Evolutionary conservation across 2,113 vertebrate genomes (phyloP).

Genomic region (Vulpes ferrilata): DNA sequence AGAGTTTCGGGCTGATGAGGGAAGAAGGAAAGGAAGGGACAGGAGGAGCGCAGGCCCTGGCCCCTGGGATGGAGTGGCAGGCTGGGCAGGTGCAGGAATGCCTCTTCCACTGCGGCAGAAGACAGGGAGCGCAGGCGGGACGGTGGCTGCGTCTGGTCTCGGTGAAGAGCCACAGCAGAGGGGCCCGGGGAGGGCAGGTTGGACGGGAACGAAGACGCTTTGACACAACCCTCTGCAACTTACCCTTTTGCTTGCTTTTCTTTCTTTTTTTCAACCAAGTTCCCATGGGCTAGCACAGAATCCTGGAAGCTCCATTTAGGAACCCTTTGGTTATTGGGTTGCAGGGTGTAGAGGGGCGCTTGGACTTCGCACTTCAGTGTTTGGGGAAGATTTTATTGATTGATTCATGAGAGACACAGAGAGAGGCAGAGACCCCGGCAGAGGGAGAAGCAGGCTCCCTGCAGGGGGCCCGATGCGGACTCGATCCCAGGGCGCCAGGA

Average conservation of each 20-base stretch:
- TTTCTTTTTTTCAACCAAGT: background rate
- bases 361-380: background rate
- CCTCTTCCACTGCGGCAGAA: background rate
- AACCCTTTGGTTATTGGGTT: background rate
- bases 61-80: background rate
- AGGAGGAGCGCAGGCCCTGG: background rate
- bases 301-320: background rate
- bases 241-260: background rate
- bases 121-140: accelerated
- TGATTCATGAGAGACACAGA: no score
- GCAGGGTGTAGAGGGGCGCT: accelerated
- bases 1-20: no score
- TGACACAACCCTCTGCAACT: background rate
- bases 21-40: background rate
- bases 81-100: no score
- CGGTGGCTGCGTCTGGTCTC: background rate
- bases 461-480: no score
- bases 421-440: no score
- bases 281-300: background rate
- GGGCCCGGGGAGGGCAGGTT: no score
- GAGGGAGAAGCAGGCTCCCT: no score
- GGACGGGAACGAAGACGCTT: background rate
- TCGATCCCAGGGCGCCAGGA: no score
- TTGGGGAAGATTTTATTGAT: no score
- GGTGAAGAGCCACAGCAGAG: background rate